Evolutionary conservation across 2,113 vertebrate genomes (phyloP), one percentile per base, ranked within the genome.

Genomic region (Oreotrochilus melanogaster): DNA sequence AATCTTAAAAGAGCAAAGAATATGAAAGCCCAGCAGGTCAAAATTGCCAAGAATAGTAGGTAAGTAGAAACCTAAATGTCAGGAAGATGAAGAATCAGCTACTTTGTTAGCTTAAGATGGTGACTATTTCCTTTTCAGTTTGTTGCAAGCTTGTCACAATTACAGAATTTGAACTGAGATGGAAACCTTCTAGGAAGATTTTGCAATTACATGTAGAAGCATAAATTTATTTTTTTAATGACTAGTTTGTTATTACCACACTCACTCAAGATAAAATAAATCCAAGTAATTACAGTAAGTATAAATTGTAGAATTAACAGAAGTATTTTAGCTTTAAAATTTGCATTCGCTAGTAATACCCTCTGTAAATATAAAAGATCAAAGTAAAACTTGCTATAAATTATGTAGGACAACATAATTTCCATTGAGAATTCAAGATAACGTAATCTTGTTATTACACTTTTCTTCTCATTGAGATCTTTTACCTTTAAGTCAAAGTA

Each of bases 351-450:
- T 60, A 78, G 37, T 88, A 88, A 76, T 30, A 83, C 3, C 11
- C 5, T 70, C 64, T 88, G 72, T 86, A 95, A 93, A 96, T 69
- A 90, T 17, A 60, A 83, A 95, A 86, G 83, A 97, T 94, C 92
- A 97, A 96, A 96, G 88, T 35, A 88, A 92, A 94, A 16, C 58
- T 83, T 91, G 51, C 27, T 83, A 84, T 80, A 91, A 91, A 94
- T 93, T 93, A 94, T 91, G 91, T 92, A 96, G 79, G 91, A 88
- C 60, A 70, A 91, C 39, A 39, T 57, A 72, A 17, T 15, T 80
- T 92, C 91, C 88, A 80, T 11, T 66, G 78, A 94, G 78, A 95
- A 93, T 94, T 88, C 47, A 73, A 45, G 37, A 69, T 30, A 94
- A 69, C 11, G n/a, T 64, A 60, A 88, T 79, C 12, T 87, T 89